Evolutionary conservation across 2,797 vertebrate genomes (phyloP).

Genomic region (Rhincodon typus): DNA sequence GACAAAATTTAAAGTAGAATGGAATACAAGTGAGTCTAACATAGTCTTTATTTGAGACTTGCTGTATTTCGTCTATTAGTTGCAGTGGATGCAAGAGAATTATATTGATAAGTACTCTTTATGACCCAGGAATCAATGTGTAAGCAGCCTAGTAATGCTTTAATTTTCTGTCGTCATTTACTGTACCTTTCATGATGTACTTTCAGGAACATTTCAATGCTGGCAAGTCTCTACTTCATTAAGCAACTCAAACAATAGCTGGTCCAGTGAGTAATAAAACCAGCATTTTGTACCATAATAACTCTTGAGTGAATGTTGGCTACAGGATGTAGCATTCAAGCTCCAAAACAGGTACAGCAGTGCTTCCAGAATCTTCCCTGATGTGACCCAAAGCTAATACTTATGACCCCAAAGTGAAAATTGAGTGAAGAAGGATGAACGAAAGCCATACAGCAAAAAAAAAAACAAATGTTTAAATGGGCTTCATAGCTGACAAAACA

Average conservation of each 20-base stretch:
- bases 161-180: background rate
- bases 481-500: too few species aligned
- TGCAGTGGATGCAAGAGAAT: background rate
- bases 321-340: background rate
- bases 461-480: too few species aligned
- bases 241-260: background rate
- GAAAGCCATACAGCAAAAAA: too few species aligned
- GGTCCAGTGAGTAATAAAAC: background rate
- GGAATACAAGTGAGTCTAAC: background rate
- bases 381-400: too few species aligned
- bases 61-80: background rate
- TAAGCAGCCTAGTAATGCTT: background rate
- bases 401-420: too few species aligned
- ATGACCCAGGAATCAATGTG: background rate
- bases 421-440: too few species aligned
- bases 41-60: background rate
- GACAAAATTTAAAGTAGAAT: background rate
- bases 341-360: background rate
- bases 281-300: background rate
- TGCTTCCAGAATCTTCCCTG: too few species aligned
- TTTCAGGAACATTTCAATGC: background rate
- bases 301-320: background rate
- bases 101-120: background rate
- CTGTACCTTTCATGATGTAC: background rate
- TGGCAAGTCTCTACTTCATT: background rate